A percentile compares a stretch with the other conserved stretches of the same genome.
Conservation (phyloP, 2,797 vertebrate species). For the Carcharodon carcharias region DNA sequence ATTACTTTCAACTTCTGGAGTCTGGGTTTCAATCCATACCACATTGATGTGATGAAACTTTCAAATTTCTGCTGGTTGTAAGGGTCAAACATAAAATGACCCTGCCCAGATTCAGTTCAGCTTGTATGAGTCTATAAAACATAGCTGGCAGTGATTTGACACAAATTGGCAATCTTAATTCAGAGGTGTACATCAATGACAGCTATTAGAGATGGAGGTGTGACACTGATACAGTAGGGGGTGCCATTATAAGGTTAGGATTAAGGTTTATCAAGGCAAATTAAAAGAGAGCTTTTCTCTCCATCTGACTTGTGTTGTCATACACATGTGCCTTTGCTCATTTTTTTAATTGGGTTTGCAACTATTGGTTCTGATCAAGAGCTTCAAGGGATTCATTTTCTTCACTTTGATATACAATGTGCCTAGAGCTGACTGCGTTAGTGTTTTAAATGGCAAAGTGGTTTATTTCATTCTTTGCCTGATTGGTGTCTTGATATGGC, state of each 20-base stretch:
- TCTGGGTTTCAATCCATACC: neutral
- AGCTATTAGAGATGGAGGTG: neutral
- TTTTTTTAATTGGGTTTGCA: neutral
- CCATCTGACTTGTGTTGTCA: neutral
- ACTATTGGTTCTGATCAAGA: neutral
- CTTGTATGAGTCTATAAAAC: neutral
- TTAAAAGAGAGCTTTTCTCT: neutral
- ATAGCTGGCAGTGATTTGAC: neutral
- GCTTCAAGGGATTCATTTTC: neutral
- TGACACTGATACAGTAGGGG: neutral
- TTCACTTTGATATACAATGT: neutral
- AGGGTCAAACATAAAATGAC: neutral
- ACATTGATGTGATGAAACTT: neutral
- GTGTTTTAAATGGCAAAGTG: neutral
- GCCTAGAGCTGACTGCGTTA: neutral
- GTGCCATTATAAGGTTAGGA: neutral
- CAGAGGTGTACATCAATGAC: neutral
- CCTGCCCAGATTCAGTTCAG: neutral
- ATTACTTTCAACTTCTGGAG: neutral
- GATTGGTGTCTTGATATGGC: neutral
- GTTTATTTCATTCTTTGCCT: neutral
- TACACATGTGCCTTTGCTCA: neutral
- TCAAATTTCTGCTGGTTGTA: neutral
- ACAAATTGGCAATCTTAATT: conserved; percentile 22
- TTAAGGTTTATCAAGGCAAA: neutral